A percentile compares a stretch with the other conserved stretches of the same genome.
Conservation (phyloP, 64 coral and sea anemone genomes). For the Trachythela sp. region DNA sequence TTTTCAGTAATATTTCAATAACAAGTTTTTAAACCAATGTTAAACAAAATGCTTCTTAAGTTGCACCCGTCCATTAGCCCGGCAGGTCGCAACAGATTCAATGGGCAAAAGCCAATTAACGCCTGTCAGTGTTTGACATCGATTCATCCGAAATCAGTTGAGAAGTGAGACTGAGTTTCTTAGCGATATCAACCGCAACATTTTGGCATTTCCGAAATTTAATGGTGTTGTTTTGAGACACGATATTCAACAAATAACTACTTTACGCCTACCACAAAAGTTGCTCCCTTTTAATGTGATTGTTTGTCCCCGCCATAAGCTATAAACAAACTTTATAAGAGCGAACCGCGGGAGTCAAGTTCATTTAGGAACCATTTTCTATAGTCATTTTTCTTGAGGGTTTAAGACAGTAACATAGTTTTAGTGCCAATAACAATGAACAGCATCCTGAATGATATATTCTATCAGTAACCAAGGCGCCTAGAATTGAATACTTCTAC, state of each 20-base stretch:
- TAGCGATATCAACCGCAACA: not conserved
- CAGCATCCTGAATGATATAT: too few relatives aligned
- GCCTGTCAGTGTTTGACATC: not conserved
- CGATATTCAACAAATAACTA: too few relatives aligned
- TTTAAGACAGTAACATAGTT: not conserved
- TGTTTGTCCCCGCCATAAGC: not conserved
- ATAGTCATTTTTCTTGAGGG: not conserved
- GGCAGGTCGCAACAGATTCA: not conserved
- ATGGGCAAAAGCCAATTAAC: not conserved
- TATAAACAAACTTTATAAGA: not conserved
- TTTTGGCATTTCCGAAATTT: not conserved
- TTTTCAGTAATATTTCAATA: too few relatives aligned
- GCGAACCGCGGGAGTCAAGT: not conserved
- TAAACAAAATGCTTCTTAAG: not conserved
- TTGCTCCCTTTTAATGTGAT: not conserved
- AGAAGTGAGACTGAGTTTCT: not conserved
- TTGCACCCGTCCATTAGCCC: not conserved
- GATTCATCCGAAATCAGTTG: too few relatives aligned
- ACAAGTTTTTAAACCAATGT: not conserved
- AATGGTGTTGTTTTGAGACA: too few relatives aligned
- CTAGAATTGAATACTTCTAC: not conserved
- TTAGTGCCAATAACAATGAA: not conserved
- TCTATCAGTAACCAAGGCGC: not conserved
- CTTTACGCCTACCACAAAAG: not conserved
- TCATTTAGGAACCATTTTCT: not conserved